Conservation (phyloP, 2,888 invertebrate genomes). For the Plagodis dolabraria region DNA sequence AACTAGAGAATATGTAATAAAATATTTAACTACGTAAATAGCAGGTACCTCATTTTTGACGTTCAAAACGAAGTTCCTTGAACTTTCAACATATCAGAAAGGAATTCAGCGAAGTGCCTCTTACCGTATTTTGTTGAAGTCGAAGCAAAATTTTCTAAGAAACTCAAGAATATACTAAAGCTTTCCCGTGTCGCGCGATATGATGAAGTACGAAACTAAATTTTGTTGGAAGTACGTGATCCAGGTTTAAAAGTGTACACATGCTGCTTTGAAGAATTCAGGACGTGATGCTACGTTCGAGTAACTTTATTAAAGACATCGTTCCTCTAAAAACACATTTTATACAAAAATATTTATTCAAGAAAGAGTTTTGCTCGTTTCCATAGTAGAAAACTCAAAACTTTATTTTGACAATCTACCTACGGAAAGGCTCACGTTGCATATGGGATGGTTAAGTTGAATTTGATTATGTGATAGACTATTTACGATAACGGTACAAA, state of each 20-base stretch:
- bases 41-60: too few species aligned
- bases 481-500: too few species aligned
- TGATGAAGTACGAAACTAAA: conserved; percentile 27
- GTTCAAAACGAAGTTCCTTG: too few species aligned
- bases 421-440: too few species aligned
- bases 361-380: not conserved
- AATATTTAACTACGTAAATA: too few species aligned
- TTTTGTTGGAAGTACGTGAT: conserved; percentile 17
- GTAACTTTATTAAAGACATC: conserved; percentile 1
- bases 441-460: too few species aligned
- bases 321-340: not conserved
- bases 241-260: conserved; percentile 17
- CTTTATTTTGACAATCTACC: too few species aligned
- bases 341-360: not conserved
- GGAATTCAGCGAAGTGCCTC: conserved; percentile 5
- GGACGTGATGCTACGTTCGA: conserved; percentile 4
- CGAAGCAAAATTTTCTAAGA: conserved; percentile 18
- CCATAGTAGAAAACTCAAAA: too few species aligned
- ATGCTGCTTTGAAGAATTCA: conserved; percentile 8
- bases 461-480: too few species aligned
- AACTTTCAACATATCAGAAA: not conserved
- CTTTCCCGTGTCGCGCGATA: conserved; percentile 19
- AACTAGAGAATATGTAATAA: too few species aligned
- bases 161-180: conserved; percentile 19
- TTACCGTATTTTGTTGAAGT: conserved; percentile 1